Base-by-base conservation (phyloP, 2,113 vertebrate genomes). In the Esox niger region DNA sequence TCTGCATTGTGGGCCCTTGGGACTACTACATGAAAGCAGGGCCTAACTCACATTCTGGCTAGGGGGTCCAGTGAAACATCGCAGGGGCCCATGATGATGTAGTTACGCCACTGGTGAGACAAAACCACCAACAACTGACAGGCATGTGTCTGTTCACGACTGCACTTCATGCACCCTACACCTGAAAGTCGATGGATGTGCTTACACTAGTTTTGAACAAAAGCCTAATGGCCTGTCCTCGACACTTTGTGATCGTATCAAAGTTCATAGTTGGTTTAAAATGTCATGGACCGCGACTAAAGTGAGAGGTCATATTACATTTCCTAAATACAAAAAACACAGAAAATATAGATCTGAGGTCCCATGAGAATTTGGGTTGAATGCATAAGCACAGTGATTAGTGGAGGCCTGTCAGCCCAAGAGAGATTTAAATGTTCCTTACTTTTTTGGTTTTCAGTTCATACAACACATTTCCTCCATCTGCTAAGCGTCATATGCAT, bases 381-480 rank as follows among this genome's bases (percentile, higher is more conserved):
- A 78, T 64, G 83, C 49, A n/a, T 70, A 72, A 79, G 80, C 82
- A 85, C 84, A 87, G 85, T 87, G 87, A 83, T 86, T 62, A 70
- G 76, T 20, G 79, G 43, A 71, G 78, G 57, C n/a, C 67, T 54
- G 71, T 66, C 66, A 72, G 26, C 76, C 71, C 10, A 68, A 64
- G 43, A 74, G 46, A 60, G 56, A 64, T 9, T 68, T 1, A 32
- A 56, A 56, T 71, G 47, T 21, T n/a, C 32, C 13, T 65, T 25
- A 11, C 15, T 49, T 29, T 64, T 63, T 32, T 55, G 17, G 27
- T 69, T 26, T 10, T 2, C 68, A 63, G n/a, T 47, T 69, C 46
- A 20, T 26, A 66, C 54, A 25, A 57, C 35, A 49, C 38, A 47
- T 23, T 60, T 74, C 20, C 23, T 17, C 13, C 38, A 43, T 43